Evolutionary conservation across 2,113 vertebrate genomes (phyloP).

Genomic region (Oriolus oriolus): DNA sequence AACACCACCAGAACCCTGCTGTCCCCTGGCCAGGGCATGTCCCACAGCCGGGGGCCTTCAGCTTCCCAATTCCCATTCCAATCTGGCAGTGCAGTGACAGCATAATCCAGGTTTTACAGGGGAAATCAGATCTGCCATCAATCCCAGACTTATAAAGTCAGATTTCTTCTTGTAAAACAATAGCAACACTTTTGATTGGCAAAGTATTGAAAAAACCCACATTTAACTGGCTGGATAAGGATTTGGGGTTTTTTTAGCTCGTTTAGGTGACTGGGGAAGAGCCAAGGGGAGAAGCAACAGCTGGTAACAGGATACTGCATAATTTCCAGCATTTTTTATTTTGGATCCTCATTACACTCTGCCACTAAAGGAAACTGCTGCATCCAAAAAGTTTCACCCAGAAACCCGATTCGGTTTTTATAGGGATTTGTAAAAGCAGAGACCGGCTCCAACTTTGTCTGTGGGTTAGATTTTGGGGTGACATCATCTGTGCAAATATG

Average conservation of each 20-base stretch:
- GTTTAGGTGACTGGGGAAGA: neutral
- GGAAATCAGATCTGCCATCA: constrained; percentile 4
- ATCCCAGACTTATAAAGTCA: constrained; percentile 63
- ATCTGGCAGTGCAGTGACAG: neutral
- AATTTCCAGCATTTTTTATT: constrained; percentile 22
- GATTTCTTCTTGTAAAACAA: constrained; percentile 57
- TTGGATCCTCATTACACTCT: neutral
- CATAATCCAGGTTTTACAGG: neutral
- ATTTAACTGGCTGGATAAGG: constrained; percentile 9
- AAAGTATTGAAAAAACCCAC: neutral
- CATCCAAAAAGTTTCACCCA: constrained; percentile 39
- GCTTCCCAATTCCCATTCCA: neutral
- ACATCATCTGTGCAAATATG: constrained; percentile 37
- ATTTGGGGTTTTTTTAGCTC: neutral
- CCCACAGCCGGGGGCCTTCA: neutral
- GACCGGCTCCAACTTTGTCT: neutral
- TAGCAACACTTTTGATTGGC: constrained; percentile 31
- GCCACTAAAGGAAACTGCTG: constrained; percentile 31
- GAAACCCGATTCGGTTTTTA: constrained; percentile 33
- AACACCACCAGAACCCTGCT: neutral
- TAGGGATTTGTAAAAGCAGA: constrained; percentile 7
- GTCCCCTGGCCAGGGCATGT: neutral
- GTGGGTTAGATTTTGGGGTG: neutral
- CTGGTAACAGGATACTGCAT: constrained; percentile 40
- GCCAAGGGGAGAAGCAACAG: constrained; percentile 38